These are phyloP conservation scores for Drosophila sechellia DNA, from an alignment of 1,140 invertebrate species.

Conservation along the genomic window DNA sequence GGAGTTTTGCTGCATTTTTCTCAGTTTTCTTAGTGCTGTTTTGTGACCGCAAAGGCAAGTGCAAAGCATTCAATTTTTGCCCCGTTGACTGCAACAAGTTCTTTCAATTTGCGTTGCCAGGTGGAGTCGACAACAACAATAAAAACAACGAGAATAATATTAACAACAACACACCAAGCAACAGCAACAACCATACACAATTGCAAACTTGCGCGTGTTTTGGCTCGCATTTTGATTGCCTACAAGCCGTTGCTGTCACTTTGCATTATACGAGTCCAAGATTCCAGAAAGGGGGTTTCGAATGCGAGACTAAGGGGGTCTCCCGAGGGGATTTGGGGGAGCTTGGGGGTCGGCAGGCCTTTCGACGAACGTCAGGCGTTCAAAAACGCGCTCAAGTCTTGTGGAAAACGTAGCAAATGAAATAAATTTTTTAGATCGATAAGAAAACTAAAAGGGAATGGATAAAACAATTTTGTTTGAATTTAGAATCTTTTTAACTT, in stretches of 20 bases:
- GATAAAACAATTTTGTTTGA: too few species aligned
- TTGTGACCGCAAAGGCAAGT: slow-evolving; percentile 77
- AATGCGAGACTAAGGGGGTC: not conserved
- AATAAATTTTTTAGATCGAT: not conserved
- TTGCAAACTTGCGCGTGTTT: slow-evolving; percentile 71
- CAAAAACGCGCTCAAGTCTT: slow-evolving; percentile 15
- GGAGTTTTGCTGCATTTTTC: slow-evolving; percentile 1
- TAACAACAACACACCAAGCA: slow-evolving; percentile 15
- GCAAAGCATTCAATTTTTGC: slow-evolving; percentile 82
- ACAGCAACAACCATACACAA: slow-evolving; percentile 32
- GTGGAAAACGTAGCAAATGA: slow-evolving; percentile 2
- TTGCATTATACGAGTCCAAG: slow-evolving; percentile 67
- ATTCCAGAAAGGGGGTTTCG: slow-evolving; percentile 18
- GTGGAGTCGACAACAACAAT: slow-evolving; percentile 32
- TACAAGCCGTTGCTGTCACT: slow-evolving; percentile 78
- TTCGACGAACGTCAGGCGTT: slow-evolving; percentile 21
- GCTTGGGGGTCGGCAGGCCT: not conserved
- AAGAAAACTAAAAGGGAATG: not conserved
- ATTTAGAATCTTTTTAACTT: too few species aligned
- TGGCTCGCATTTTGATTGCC: slow-evolving; percentile 77
- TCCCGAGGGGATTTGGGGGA: not conserved
- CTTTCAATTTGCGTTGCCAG: slow-evolving; percentile 77
- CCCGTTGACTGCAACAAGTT: slow-evolving; percentile 74
- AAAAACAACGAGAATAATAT: slow-evolving; percentile 3
- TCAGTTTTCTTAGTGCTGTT: slow-evolving; percentile 18